Evolutionary conservation across 2,797 vertebrate genomes (phyloP).

Genomic region (Liparis tanakae): DNA sequence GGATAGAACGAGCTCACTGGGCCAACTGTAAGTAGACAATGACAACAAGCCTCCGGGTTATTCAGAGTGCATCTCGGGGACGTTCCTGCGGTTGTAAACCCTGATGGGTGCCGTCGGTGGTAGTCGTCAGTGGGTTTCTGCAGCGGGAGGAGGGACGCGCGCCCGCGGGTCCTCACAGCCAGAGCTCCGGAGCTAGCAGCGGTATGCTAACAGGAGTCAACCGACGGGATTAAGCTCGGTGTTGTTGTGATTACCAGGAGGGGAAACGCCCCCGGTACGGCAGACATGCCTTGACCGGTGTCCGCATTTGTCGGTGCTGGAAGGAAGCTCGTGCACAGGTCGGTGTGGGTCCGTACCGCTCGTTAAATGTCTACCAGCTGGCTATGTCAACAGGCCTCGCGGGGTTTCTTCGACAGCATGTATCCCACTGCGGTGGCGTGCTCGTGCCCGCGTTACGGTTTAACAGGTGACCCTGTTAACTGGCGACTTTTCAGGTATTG

Average conservation of each 20-base stretch:
- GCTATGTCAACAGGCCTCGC: constrained; percentile 74
- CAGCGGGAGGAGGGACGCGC: constrained; percentile 67
- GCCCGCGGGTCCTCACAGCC: constrained; percentile 69
- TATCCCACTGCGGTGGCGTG: constrained; percentile 3
- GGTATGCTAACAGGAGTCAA: constrained; percentile 57
- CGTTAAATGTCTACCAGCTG: constrained; percentile 53
- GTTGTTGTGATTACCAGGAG: neutral
- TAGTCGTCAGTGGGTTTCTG: constrained; percentile 68
- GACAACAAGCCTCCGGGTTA: neutral
- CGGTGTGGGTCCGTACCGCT: neutral
- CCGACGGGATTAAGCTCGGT: constrained; percentile 2
- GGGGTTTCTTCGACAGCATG: constrained; percentile 63
- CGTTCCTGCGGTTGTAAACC: constrained; percentile 30
- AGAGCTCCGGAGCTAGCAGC: constrained; percentile 54
- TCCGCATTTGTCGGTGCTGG: neutral
- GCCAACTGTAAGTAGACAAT: constrained; percentile 66
- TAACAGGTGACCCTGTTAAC: too few relatives aligned
- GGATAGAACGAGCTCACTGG: constrained; percentile 46
- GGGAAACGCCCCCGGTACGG: neutral
- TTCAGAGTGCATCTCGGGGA: neutral
- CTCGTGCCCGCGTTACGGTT: neutral
- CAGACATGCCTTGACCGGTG: neutral
- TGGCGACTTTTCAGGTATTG: too few relatives aligned
- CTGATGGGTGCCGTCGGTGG: constrained; percentile 65
- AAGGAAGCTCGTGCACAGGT: constrained; percentile 1